Conservation (phyloP, 2,888 invertebrate species). For the Gastrophysa polygoni region DNA sequence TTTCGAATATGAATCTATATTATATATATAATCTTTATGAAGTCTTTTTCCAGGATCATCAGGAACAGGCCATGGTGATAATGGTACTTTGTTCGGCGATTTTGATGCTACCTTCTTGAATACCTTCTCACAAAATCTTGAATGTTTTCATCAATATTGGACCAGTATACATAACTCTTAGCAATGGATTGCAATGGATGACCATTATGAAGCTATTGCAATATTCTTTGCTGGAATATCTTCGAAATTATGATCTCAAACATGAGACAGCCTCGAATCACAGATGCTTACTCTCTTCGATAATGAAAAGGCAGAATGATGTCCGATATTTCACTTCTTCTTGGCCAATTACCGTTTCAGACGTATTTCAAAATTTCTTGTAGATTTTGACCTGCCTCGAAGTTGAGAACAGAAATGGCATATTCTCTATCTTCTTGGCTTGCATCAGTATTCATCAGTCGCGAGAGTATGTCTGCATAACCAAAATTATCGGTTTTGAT, state of each 20-base stretch:
- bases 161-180: neutral
- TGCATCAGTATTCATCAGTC: neutral
- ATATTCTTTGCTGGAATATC: no score
- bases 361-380: neutral
- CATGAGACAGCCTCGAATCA: neutral
- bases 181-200: neutral
- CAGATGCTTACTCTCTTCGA: neutral
- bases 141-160: no score
- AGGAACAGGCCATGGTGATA: no score
- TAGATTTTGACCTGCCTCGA: neutral
- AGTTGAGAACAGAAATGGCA: neutral
- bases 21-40: no score
- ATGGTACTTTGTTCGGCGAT: no score
- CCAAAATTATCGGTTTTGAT: neutral
- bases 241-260: neutral
- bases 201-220: neutral
- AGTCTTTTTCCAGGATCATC: no score
- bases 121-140: no score
- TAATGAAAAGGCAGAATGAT: neutral
- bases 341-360: neutral
- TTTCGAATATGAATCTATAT: no score
- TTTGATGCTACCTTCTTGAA: no score
- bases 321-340: neutral
- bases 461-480: neutral
- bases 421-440: neutral